phyloP scores from a whole-genome alignment of 1,140 invertebrate genomes.

The Brachionus asplanchnoidis region DNA sequence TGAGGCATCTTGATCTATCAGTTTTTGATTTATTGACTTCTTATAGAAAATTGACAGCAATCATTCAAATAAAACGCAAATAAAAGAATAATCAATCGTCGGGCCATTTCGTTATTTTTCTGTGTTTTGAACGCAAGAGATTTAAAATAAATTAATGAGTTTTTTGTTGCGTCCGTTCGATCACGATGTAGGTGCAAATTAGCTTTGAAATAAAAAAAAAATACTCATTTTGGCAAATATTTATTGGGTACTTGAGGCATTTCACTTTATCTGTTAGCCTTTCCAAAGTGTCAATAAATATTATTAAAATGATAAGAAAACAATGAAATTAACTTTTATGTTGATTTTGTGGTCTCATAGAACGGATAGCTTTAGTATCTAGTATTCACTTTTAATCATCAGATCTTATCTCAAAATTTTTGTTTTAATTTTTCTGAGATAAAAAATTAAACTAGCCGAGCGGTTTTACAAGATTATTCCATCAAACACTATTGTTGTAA shows the following conservation, averaged over 20 bases:
- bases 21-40: conserved; percentile 29
- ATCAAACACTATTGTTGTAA: neutral
- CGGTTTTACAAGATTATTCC: neutral
- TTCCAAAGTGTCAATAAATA: conserved; percentile 15
- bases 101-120: neutral
- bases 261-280: conserved; percentile 7
- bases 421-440: neutral
- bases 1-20: neutral
- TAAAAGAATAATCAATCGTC: neutral
- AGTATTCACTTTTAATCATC: neutral
- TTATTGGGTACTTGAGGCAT: neutral
- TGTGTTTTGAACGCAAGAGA: neutral
- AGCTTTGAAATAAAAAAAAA: neutral
- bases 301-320: conserved; percentile 8
- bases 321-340: neutral
- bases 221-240: neutral
- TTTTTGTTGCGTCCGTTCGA: neutral
- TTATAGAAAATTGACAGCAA: neutral
- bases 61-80: conserved; percentile 15
- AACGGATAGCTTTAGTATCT: neutral
- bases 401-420: conserved; percentile 19
- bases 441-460: neutral
- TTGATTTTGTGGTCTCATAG: neutral
- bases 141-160: neutral
- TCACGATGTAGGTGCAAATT: neutral